Base-by-base conservation (phyloP, 2,888 invertebrate genomes). In the Aphelenchoides bicaudatus region DNA sequence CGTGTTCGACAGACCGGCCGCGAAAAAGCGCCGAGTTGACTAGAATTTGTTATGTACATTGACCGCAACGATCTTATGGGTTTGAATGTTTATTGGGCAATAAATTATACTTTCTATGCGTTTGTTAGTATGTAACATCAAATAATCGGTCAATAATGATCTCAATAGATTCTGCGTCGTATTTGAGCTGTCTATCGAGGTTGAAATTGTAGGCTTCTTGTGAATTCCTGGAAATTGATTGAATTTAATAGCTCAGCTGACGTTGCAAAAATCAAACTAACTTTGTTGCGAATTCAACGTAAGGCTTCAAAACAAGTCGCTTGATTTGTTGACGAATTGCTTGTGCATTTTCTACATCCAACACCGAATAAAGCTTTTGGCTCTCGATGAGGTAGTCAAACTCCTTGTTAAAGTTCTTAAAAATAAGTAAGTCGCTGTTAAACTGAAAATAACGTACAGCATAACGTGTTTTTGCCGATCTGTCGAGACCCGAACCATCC, bases 1-100 rank as follows among this genome's bases (percentile, higher is more conserved):
- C 80, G 84, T 87, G 1, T 96, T 98, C 80, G 90, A 92, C 0
- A 86, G 88, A 65, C 94, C 96, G 0, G 85, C 89, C 0, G 80
- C 84, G 46, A 86, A 86, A 68, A 86, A 86, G 65, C 75, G 79
- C 25, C n/a, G n/a, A n/a, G n/a, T n/a, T n/a, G n/a, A n/a, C n/a
- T n/a, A n/a, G n/a, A n/a, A n/a, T n/a, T n/a, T n/a, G n/a, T n/a
- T n/a, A n/a, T n/a, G n/a, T n/a, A n/a, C n/a, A n/a, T n/a, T n/a
- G n/a, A n/a, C n/a, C n/a, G n/a, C n/a, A n/a, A n/a, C n/a, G n/a
- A n/a, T n/a, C n/a, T n/a, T n/a, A n/a, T n/a, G n/a, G n/a, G n/a
- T n/a, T n/a, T n/a, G n/a, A n/a, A n/a, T n/a, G n/a, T 34, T 34
- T 34, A 34, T 34, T 34, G 16, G 34, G 13, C 16, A 13, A 34